Evolutionary conservation across 2,888 invertebrate species (phyloP).

Genomic region (Malachius bipustulatus): DNA sequence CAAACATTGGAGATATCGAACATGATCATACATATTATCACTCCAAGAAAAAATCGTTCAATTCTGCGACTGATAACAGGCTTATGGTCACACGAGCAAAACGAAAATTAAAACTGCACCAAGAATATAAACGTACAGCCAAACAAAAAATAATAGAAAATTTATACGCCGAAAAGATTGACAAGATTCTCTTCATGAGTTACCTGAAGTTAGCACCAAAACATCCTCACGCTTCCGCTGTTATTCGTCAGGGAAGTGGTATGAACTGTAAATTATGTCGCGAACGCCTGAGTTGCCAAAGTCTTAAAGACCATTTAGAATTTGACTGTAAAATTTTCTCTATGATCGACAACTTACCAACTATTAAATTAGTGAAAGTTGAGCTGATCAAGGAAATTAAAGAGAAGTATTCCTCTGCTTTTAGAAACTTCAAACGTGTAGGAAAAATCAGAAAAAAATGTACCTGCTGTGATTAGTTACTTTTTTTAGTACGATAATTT

Average conservation of each 20-base stretch:
- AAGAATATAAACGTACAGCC: background rate
- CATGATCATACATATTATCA: too few species aligned
- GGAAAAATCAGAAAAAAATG: background rate
- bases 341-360: constrained; percentile 1
- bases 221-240: background rate
- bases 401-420: background rate
- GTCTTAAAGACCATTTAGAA: background rate
- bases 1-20: too few species aligned
- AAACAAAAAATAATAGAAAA: constrained; percentile 1
- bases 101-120: background rate
- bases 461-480: constrained; percentile 3
- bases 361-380: constrained; percentile 3
- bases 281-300: background rate
- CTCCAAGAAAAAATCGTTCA: too few species aligned
- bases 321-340: background rate
- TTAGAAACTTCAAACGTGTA: constrained; percentile 3
- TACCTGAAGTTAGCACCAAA: constrained; percentile 1
- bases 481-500: too few species aligned
- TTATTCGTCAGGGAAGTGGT: background rate
- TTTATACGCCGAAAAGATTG: constrained; percentile 1
- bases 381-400: background rate
- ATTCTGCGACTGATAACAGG: background rate
- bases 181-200: background rate
- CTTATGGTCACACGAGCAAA: background rate
- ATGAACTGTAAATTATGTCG: background rate